Evolutionary conservation across 2,113 vertebrate genomes (phyloP), one percentile per base, ranked within the genome.

Genomic region (Lagopus leucura): DNA sequence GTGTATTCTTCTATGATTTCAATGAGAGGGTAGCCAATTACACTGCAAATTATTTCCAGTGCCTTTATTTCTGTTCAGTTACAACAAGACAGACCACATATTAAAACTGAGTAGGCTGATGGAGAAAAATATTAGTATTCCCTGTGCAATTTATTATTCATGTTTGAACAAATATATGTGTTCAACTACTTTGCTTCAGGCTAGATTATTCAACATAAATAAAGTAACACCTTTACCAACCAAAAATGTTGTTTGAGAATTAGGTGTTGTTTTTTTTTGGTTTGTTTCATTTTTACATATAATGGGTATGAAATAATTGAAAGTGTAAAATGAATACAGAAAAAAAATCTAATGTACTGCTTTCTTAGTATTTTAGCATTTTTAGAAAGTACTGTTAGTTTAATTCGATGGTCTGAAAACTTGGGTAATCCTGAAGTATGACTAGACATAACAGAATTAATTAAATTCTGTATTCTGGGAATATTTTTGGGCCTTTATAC

Each of bases 91-190:
- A 61, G n/a, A 71, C 4, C 78, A 57, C 40, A 43, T 65, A 82
- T 65, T 77, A 77, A 94, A 75, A 7, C 32, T 69, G 34, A 93
- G 80, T 43, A 72, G 25, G 6, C 25, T 47, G 13, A 55, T 58
- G 30, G 43, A 87, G 66, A 89, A 93, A 95, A 90, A 89, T 72
- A 69, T 54, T 75, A 67, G 18, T 64, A 71, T 55, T 93, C 60
- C 25, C 65, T n/a, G 20, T 57, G 28, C 30, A 69, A 80, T 69
- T 64, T 83, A 74, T 81, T 75, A 64, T 78, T 90, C 7, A 48
- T 72, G 67, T 84, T 79, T 79, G 18, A 84, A 72, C 18, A 82
- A 70, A 71, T 48, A 78, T 5, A 32, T 0, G 1, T 30, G 34
- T 20, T 82, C 9, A 17, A 72, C 28, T 69, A 69, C 17, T 78